Base-by-base conservation (phyloP, 1,140 invertebrate species). In the Probaryconus sp. region DNA sequence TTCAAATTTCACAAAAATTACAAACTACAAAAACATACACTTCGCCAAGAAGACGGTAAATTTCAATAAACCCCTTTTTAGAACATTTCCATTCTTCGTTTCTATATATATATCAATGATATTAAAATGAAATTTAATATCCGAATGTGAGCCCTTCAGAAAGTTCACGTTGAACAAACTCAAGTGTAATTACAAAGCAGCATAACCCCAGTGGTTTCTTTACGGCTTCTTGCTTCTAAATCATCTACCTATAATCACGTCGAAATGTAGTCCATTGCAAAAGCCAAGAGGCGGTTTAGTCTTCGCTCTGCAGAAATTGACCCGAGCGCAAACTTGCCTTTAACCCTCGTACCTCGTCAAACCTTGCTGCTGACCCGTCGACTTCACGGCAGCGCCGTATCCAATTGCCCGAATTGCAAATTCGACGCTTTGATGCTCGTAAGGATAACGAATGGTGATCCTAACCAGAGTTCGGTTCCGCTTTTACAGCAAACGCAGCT, bases 381-480 rank as follows among this genome's bases (percentile, higher is more conserved):
- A 69, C 64, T 68, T 58, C 31, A 43, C 63, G 21, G 28, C 70
- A 45, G 69, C 67, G 55, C 51, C 65, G 67, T 77, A 83, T 83
- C 77, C 78, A 78, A 83, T 83, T 80, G 82, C 76, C 51, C 61
- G 68, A 58, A 84, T 80, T 78, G 77, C 76, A 74, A 83, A 83
- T 81, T 72, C 77, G 71, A 77, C 51, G 79, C 80, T 82, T 78
- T 78, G 70, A 77, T 68, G 79, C 81, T 81, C 73, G 78, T 77
- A 79, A 84, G 80, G 83, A 85, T 85, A 85, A 83, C 78, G 78
- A 82, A 79, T 76, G 68, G 17, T 60, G 21, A 68, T 70, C 55
- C 68, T 53, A 64, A 42, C 33, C 33, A 42, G 63, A 76, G 65
- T 77, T 68, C 45, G 63, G 81, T 79, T 79, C 77, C 79, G 70